Base-by-base conservation (phyloP, 2,797 vertebrate species). In the Cephalopachus bancanus region DNA sequence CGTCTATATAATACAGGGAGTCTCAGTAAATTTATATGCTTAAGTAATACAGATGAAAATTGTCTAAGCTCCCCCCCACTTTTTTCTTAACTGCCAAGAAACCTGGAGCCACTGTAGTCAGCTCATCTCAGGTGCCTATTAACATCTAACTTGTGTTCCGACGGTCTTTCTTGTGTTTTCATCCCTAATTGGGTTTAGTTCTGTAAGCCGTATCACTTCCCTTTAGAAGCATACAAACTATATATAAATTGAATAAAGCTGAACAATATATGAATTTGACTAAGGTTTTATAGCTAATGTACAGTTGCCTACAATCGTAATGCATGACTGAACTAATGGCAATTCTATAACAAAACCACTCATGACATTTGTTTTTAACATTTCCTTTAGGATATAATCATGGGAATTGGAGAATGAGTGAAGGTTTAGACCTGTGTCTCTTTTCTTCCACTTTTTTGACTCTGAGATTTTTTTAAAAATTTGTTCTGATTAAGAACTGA, bases 371-470 rank as follows among this genome's bases (percentile, higher is more conserved):
- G 94, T 96, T 96, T 44, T 95, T 94, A 97, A 81, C 85, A 78
- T 96, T 96, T 97, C 80, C 75, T 97, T 91, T 97, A 97, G 89
- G 90, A 19, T 85, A 75, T 95, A 96, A 90, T 95, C 88, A 65
- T 84, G 93, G n/a, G 89, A 90, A 91, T 28, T 89, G 44, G 95
- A 96, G 69, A 95, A 85, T 95, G 83, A 94, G 16, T 96, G 96
- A 57, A 96, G 83, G 64, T 94, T 96, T 92, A 87, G 88, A 80
- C 60, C 95, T 85, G 60, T 97, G 87, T 97, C 93, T 98, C 57
- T 95, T 97, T 98, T 91, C 90, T 98, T 98, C 97, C 53, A 89
- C 95, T 98, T 98, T 91, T 97, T 83, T 97, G 95, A 95, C 75
- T 89, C 53, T 97, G 97, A 97, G 19, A 67, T n/a, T 57, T 79